Percentiles rank a stretch among this genome's conserved stretches.
These are phyloP conservation scores for Pempheris klunzingeri DNA, from an alignment of 2,797 vertebrate genomes.

Conservation along the genomic window DNA sequence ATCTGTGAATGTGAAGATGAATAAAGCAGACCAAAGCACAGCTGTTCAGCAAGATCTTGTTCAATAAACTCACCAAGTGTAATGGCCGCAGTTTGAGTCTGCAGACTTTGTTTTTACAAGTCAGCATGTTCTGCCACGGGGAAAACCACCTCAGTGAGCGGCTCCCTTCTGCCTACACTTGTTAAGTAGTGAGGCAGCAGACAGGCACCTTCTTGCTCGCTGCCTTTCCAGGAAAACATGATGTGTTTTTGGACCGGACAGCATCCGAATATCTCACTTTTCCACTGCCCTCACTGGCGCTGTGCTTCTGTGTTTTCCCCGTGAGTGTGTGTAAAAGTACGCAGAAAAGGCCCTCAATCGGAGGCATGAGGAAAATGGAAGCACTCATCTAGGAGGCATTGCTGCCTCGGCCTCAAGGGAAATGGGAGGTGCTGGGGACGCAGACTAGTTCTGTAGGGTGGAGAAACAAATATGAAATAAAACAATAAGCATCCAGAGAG, in stretches of 20 bases:
- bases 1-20: slow-evolving; percentile 34
- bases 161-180: slow-evolving; percentile 62
- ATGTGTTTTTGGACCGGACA: slow-evolving; percentile 70
- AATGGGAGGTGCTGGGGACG: slow-evolving; percentile 45
- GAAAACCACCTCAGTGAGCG: slow-evolving; percentile 52
- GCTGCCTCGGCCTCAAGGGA: slow-evolving; percentile 24
- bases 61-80: slow-evolving; percentile 9
- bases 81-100: slow-evolving; percentile 45
- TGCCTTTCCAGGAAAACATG: slow-evolving; percentile 79
- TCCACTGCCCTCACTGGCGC: slow-evolving; percentile 66
- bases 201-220: slow-evolving; percentile 50
- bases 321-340: slow-evolving; percentile 16
- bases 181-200: slow-evolving; percentile 57
- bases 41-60: slow-evolving; percentile 33
- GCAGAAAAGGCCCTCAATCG: slow-evolving; percentile 25
- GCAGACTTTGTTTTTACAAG: slow-evolving; percentile 54
- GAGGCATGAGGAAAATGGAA: slow-evolving; percentile 55
- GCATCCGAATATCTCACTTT: slow-evolving; percentile 72
- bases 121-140: slow-evolving; percentile 50
- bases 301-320: slow-evolving; percentile 25
- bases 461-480: slow-evolving; percentile 34
- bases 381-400: slow-evolving; percentile 17
- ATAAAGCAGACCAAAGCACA: slow-evolving; percentile 35
- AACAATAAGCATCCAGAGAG: slow-evolving; percentile 13
- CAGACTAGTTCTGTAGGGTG: slow-evolving; percentile 11